phyloP scores from a whole-genome alignment of 2,888 invertebrate genomes.

The Agrilus biguttatus region DNA sequence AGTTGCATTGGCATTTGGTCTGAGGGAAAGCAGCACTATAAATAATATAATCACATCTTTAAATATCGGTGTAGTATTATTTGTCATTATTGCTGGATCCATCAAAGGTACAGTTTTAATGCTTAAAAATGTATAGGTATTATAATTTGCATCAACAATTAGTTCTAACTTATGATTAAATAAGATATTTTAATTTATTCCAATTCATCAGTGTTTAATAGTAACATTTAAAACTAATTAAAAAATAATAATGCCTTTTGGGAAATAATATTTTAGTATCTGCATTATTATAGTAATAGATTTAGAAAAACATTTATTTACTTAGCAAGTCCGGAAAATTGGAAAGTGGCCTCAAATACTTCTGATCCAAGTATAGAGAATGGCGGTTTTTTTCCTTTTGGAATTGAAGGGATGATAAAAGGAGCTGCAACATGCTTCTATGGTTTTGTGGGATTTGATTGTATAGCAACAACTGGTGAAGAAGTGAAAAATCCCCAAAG shows the following conservation, averaged over 20 bases:
- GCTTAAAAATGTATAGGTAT: background rate
- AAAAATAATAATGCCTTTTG: too few species aligned
- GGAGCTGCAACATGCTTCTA: conserved; percentile 82
- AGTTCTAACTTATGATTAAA: background rate
- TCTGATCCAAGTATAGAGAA: conserved; percentile 38
- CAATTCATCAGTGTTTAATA: too few species aligned
- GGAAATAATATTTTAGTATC: too few species aligned
- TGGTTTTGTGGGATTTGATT: conserved; percentile 88
- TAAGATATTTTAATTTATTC: too few species aligned
- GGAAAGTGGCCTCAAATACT: conserved; percentile 22
- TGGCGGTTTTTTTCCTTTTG: conserved; percentile 80
- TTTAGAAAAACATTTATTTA: conserved; percentile 2
- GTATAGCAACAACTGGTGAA: conserved; percentile 77
- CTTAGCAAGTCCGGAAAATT: conserved; percentile 33
- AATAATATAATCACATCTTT: conserved; percentile 78
- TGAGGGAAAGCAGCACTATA: conserved; percentile 73
- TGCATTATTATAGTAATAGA: too few species aligned
- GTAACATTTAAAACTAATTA: too few species aligned
- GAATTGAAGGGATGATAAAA: conserved; percentile 59
- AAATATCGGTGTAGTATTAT: conserved; percentile 68
- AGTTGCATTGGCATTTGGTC: conserved; percentile 67
- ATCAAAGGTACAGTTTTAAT: conserved; percentile 43
- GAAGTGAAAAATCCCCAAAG: conserved; percentile 78
- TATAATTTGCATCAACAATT: background rate
- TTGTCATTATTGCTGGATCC: conserved; percentile 67